phyloP scores from a whole-genome alignment of 2,888 invertebrate genomes.

The Melipona bicolor region DNA sequence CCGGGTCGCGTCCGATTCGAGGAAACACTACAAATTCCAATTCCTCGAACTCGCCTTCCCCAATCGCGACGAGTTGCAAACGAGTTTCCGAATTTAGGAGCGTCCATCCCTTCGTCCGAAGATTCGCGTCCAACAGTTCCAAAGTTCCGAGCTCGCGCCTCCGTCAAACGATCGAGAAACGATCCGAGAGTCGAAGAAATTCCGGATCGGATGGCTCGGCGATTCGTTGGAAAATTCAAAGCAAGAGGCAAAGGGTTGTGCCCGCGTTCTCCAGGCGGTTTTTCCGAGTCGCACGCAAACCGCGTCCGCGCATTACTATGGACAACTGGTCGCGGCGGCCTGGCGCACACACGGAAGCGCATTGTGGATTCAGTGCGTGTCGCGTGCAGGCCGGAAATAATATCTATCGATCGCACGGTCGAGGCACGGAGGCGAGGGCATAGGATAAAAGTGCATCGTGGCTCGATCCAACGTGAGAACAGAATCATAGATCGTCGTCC shows the following conservation, averaged over 20 bases:
- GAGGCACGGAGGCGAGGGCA: constrained; percentile 8
- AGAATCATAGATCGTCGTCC: constrained; percentile 56
- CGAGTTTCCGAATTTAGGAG: not conserved
- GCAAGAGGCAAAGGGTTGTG: no score
- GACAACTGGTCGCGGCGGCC: constrained; percentile 50
- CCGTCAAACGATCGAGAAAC: no score
- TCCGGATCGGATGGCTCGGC: no score
- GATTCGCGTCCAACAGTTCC: no score
- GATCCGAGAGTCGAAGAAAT: no score
- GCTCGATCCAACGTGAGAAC: constrained; percentile 59
- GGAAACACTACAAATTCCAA: not conserved
- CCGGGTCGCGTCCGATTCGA: not conserved
- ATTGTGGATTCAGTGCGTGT: constrained; percentile 72
- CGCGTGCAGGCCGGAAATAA: constrained; percentile 71
- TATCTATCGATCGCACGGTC: constrained; percentile 69
- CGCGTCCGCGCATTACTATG: constrained; percentile 71
- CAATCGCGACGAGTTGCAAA: not conserved
- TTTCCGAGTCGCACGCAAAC: constrained; percentile 41
- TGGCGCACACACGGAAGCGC: constrained; percentile 69
- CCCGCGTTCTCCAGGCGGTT: not conserved
- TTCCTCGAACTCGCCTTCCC: no score
- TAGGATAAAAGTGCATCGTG: constrained; percentile 68
- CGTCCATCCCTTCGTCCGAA: no score
- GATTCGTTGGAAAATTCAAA: not conserved
- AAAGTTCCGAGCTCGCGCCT: no score